Evolutionary conservation across 2,888 invertebrate species (phyloP), one percentile per base, ranked within the genome.

Genomic region (Thymelicus lineola): DNA sequence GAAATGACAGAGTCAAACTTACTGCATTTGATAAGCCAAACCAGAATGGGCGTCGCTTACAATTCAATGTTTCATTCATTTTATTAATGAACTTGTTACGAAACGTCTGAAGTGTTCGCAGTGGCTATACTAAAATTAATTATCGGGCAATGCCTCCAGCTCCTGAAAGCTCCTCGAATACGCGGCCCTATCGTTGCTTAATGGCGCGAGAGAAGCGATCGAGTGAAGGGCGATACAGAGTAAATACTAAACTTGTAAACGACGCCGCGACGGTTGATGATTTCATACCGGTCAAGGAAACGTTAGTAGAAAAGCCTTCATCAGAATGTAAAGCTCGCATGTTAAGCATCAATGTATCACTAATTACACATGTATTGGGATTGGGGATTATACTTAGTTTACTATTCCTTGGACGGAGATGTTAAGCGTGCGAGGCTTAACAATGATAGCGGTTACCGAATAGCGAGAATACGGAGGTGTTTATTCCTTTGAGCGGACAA

Each of bases 281-380:
- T 89, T 88, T 90, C 89, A 91, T 89, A 84, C 80, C 82, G 89
- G 89, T 90, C 90, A 91, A 90, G 90, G 91, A 86, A 88, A 88
- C 83, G 71, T 69, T 76, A 76, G 77, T 79, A 85, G 83, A 81
- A 87, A 89, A 87, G 86, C 81, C 67, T 73, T 70, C 68, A 67
- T 61, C 55, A 50, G 58, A 50, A 63, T 59, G 50, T 69, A 69
- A 69, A 69, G 59, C 65, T 65, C 62, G 67, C 62, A 69, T 63
- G 10, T 58, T 50, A 50, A 69, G 42, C 14, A 55, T 62, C 46
- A 61, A 57, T 68, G 62, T 62, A 62, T 61, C 63, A 59, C 63
- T 69, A 69, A 69, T 69, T 69, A 57, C 50, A 28, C 63, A 63
- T 69, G 69, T 63, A 63, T 69, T 63, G 63, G 38, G 63, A 69